Evolutionary conservation across 2,113 vertebrate genomes (phyloP), one percentile per base, ranked within the genome.

Genomic region (Lepisosteus osseus): DNA sequence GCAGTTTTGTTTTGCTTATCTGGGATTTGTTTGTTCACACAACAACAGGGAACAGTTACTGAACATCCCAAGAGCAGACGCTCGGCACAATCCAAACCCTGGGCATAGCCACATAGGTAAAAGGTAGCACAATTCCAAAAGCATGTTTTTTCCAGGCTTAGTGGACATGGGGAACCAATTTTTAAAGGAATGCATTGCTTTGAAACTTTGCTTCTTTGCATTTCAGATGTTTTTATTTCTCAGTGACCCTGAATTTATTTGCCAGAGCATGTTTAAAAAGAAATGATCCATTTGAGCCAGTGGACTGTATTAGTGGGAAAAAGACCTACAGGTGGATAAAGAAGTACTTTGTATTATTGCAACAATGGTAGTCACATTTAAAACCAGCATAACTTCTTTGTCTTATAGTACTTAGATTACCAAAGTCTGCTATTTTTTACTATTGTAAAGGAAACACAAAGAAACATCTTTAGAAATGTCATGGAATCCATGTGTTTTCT

Each of bases 161-260:
- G 44, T 4, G 44, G 65, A 67, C 65, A 54, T 17, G n/a, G 12
- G n/a, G 45, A 67, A 7, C 6, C 65, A 67, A 67, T 67, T 54
- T 54, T 29, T 17, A 54, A 54, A 67, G 65, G 65, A 67, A 67
- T 51, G 65, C 15, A 11, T 15, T 59, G 13, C 56, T 59, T 13
- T 59, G n/a, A 59, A n/a, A 59, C 5, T 59, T 4, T 1, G 12
- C 13, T 15, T 13, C 14, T 15, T 59, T 59, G 12, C 13, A 13
- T 14, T 5, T 6, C 14, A 6, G n/a, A 15, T 17, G 43, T 14
- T 65, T 65, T 65, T 65, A 41, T 65, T 45, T 66, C 14, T 45
- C 4, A 44, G 65, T 15, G 45, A 67, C 65, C 44, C 65, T 13
- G 45, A 64, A 11, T 40, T 54, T 59, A 54, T 29, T 42, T 66